Percentiles rank a stretch among this genome's conserved stretches.
phyloP scores from a whole-genome alignment of 2,888 invertebrate genomes.

The Pachliopta kotzebuea region DNA sequence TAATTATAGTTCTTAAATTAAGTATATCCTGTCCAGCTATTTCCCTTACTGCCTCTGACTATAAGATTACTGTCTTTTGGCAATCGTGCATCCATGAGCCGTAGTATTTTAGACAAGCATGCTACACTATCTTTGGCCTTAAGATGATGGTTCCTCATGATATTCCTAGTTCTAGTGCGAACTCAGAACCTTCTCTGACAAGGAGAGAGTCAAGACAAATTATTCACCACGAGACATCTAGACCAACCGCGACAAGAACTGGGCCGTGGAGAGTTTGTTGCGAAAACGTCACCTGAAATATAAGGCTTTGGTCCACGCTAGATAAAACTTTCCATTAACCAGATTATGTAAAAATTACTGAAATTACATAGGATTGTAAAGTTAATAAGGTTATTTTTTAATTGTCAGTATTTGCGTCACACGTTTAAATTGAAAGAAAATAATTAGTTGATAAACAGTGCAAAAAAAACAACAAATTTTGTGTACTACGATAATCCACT shows the following conservation, averaged over 20 bases:
- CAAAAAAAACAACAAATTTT: neutral
- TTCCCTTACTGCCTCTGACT: no score
- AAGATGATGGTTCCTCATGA: no score
- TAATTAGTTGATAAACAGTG: neutral
- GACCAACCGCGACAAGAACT: neutral
- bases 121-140: no score
- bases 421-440: neutral
- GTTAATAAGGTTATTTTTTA: neutral
- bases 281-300: neutral
- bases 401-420: neutral
- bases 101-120: no score
- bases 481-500: neutral
- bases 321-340: neutral
- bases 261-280: neutral
- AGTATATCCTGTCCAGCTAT: no score
- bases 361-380: neutral
- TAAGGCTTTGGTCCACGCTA: neutral
- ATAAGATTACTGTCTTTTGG: no score
- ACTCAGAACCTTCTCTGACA: no score
- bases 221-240: neutral
- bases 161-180: no score
- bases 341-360: neutral
- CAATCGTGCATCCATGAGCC: no score
- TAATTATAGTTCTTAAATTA: no score
- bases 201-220: no score